Conservation (phyloP, 2,888 invertebrate species). For the Synergus gifuensis region DNA sequence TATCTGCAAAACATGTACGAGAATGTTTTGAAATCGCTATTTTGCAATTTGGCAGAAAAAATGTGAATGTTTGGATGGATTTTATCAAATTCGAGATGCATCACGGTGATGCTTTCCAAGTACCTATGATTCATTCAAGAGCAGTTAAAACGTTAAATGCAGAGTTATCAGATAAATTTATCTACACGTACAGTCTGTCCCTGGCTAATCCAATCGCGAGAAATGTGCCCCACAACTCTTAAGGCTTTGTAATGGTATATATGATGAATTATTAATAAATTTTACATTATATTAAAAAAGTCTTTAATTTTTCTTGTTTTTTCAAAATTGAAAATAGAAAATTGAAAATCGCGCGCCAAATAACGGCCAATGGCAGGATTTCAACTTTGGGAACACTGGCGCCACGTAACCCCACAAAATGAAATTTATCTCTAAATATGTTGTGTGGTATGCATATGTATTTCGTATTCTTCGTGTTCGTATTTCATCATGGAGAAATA, state of each 20-base stretch:
- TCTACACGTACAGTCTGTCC: slow-evolving; percentile 79
- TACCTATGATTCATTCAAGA: slow-evolving; percentile 81
- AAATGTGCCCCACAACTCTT: slow-evolving; percentile 2
- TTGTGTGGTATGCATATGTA: too few species aligned
- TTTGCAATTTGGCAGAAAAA: slow-evolving; percentile 83
- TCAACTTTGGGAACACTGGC: too few species aligned
- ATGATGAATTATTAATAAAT: slow-evolving; percentile 32
- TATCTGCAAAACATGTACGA: slow-evolving; percentile 71
- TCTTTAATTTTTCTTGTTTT: neutral
- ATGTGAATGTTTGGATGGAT: slow-evolving; percentile 86
- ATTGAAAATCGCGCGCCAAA: too few species aligned
- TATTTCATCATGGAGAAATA: too few species aligned
- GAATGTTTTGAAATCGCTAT: slow-evolving; percentile 82
- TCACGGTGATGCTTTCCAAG: slow-evolving; percentile 80
- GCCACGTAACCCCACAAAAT: too few species aligned
- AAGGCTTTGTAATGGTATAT: neutral
- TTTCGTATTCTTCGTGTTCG: too few species aligned
- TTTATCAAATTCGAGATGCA: slow-evolving; percentile 85
- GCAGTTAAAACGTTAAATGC: slow-evolving; percentile 82
- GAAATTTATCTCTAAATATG: too few species aligned
- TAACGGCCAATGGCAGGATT: too few species aligned
- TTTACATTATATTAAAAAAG: neutral
- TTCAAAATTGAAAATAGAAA: too few species aligned
- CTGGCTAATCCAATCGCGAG: slow-evolving; percentile 74
- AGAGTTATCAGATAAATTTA: slow-evolving; percentile 79